Base-by-base conservation (phyloP, 2,888 invertebrate genomes). In the Vanessa cardui region DNA sequence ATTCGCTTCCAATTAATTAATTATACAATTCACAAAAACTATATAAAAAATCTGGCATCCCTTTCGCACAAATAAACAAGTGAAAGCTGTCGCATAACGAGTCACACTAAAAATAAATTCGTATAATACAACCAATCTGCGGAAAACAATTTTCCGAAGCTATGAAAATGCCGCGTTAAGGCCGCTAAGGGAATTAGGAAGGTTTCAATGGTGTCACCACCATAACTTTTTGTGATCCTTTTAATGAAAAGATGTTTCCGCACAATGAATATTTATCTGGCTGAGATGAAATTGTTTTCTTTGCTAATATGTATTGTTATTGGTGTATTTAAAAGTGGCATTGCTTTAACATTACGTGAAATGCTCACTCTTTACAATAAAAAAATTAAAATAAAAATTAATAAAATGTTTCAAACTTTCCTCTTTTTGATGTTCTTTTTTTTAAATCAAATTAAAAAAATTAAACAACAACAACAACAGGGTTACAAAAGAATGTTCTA, bases 161-260 rank as follows among this genome's bases (percentile, higher is more conserved):
- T 58, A 71, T 54, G 58, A 65, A 70, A 71, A 71, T 39, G 15
- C 45, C 68, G 59, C 62, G 64, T 66, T 62, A 66, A 60, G 56
- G 56, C 44, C 62, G 62, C 45, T 39, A 59, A 56, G 69, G 69
- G 65, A 65, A 65, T 69, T 58, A 65, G 16, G 45, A 49, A 31
- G 62, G 62, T 58, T 54, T 52, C 67, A 62, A 69, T 72, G 72
- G 69, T 65, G 65, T 63, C 64, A 39, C 44, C 49, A 59, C 64
- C 21, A 58, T 66, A 68, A 68, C 67, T 72, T 72, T 69, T 69
- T 67, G 52, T 67, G 61, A 65, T 58, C 62, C 71, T 31, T 39
- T 64, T 72, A 68, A 71, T 71, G 71, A 69, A 71, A 71, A 66
- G 58, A 64, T 69, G 66, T 62, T 49, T 6, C 26, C 46, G n/a